Evolutionary conservation across 2,888 invertebrate genomes (phyloP).

Genomic region (Pristionchus entomophagus): DNA sequence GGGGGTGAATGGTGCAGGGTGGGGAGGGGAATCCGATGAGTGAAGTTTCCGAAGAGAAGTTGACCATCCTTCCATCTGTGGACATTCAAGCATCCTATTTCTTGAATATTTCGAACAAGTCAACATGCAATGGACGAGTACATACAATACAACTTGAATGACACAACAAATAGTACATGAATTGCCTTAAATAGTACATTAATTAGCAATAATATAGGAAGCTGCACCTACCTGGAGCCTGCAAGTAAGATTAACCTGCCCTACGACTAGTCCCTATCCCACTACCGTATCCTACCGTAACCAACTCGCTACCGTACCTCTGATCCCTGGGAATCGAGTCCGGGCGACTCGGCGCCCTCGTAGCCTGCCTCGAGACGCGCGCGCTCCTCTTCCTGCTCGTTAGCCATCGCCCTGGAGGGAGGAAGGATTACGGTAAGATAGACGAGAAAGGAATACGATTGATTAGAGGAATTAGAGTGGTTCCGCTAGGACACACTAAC

Average conservation of each 20-base stretch:
- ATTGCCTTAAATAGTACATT: background rate
- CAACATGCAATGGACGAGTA: background rate
- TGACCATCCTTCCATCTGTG: background rate
- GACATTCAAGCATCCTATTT: background rate
- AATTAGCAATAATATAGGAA: background rate
- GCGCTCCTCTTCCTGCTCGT: slow-evolving; percentile 37
- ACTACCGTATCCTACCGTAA: background rate
- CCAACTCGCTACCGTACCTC: slow-evolving; percentile 52
- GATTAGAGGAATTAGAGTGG: too few relatives aligned
- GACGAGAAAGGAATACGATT: too few relatives aligned
- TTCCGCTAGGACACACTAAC: too few relatives aligned
- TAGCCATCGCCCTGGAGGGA: slow-evolving; percentile 43
- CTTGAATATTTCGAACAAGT: background rate
- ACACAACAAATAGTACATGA: background rate
- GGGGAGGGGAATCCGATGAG: background rate
- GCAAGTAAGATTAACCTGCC: background rate
- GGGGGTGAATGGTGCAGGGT: background rate
- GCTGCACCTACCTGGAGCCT: background rate
- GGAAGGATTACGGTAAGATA: background rate
- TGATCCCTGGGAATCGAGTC: slow-evolving; percentile 60
- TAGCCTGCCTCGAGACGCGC: slow-evolving; percentile 27
- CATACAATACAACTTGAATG: background rate
- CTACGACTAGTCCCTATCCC: too few relatives aligned
- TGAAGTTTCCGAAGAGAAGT: background rate
- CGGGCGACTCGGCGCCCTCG: slow-evolving; percentile 56